A percentile compares a stretch with the other conserved stretches of the same genome.
phyloP scores from a whole-genome alignment of 64 coral and sea anemone genomes.

The Stichodactyla mertensii region DNA sequence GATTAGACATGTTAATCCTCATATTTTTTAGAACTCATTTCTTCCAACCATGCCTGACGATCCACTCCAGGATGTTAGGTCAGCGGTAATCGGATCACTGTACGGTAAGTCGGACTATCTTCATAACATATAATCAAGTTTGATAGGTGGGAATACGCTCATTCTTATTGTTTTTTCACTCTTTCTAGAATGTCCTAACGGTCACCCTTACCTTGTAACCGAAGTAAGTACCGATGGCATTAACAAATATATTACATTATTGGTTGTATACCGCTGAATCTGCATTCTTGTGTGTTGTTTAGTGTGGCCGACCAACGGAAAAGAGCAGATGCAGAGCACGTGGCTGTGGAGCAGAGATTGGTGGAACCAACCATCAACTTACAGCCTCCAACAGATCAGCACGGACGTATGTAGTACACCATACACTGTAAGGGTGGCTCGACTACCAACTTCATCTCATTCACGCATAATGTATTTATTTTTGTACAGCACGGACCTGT shows the following conservation, averaged over 20 bases:
- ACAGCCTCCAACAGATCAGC: background rate
- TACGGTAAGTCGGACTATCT: background rate
- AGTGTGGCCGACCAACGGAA: slow-evolving; percentile 7
- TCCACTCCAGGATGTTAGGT: slow-evolving; percentile 25
- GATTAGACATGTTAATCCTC: background rate
- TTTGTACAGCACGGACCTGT: background rate
- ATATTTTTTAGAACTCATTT: slow-evolving; percentile 27
- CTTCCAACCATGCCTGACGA: slow-evolving; percentile 59
- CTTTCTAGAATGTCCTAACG: slow-evolving; percentile 42
- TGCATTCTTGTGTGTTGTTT: background rate
- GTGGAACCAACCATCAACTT: background rate
- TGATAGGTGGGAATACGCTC: background rate
- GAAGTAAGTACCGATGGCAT: slow-evolving; percentile 19
- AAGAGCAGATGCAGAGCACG: background rate
- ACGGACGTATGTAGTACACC: background rate
- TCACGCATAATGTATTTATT: no score
- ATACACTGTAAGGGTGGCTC: no score
- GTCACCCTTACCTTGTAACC: slow-evolving; percentile 44
- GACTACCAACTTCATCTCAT: no score
- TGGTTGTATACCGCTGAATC: no score
- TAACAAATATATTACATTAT: no score
- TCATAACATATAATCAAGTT: background rate
- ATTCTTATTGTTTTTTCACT: background rate
- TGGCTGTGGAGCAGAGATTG: slow-evolving; percentile 14
- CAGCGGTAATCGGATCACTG: background rate